These are phyloP conservation scores for Anhinga rufa DNA, from an alignment of 2,113 vertebrate genomes.

Conservation along the genomic window DNA sequence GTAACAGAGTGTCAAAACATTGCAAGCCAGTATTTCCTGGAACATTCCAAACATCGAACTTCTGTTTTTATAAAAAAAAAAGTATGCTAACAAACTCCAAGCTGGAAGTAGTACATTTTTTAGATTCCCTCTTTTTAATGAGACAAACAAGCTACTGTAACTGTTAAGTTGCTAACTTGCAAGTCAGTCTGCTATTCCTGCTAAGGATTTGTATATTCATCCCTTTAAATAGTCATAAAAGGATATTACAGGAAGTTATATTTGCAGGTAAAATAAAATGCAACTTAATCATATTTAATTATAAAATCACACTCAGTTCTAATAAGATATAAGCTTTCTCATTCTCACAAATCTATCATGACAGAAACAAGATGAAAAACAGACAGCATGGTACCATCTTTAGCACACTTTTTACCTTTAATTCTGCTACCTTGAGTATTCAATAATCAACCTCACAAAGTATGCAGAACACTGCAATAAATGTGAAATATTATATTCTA, in stretches of 20 bases:
- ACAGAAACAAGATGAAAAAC: neutral
- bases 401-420: neutral
- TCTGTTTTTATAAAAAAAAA: neutral
- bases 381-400: neutral
- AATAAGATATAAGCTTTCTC: neutral
- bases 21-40: neutral
- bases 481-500: neutral
- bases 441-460: neutral
- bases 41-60: neutral
- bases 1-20: neutral
- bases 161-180: neutral
- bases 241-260: too few species aligned
- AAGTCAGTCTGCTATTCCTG: neutral
- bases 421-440: neutral
- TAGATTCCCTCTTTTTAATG: neutral
- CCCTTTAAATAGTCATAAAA: neutral
- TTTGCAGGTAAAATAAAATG: neutral
- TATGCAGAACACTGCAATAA: neutral
- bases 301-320: neutral
- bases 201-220: neutral
- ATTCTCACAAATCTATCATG: neutral
- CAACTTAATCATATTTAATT: neutral
- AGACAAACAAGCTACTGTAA: neutral
- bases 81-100: neutral
- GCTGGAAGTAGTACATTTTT: neutral